These are phyloP conservation scores for Watsonalla cultraria DNA, from an alignment of 2,888 invertebrate genomes.

Conservation along the genomic window DNA sequence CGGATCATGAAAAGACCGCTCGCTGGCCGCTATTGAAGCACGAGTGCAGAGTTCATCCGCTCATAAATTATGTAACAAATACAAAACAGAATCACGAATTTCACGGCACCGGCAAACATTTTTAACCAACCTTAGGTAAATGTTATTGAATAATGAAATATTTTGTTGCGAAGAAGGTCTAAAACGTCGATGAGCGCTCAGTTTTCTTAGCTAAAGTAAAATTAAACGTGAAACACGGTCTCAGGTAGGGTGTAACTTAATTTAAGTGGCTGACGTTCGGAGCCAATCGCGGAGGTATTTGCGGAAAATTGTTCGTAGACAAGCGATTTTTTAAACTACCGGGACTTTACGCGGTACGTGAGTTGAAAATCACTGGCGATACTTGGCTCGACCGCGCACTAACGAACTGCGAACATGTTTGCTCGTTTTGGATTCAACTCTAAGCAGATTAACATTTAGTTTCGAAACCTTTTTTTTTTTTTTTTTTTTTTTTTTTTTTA, in stretches of 20 bases:
- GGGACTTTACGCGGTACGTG: slow-evolving; percentile 40
- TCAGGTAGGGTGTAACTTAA: slow-evolving; percentile 56
- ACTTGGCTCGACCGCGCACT: slow-evolving; percentile 26
- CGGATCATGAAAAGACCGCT: slow-evolving; percentile 41
- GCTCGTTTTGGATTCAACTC: slow-evolving; percentile 1
- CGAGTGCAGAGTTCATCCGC: slow-evolving; percentile 49
- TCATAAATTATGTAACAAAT: slow-evolving; percentile 58
- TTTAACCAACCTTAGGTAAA: slow-evolving; percentile 27
- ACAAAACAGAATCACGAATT: slow-evolving; percentile 41
- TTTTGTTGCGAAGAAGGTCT: slow-evolving; percentile 10
- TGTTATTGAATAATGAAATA: slow-evolving; percentile 19
- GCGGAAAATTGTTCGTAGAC: slow-evolving; percentile 53
- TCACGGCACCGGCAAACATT: slow-evolving; percentile 21
- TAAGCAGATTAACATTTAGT: slow-evolving; percentile 2
- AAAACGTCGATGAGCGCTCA: slow-evolving; percentile 6
- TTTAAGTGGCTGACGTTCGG: slow-evolving; percentile 46
- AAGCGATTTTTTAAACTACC: slow-evolving; percentile 49
- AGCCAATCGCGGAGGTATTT: slow-evolving; percentile 50
- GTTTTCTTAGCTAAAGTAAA: slow-evolving; percentile 15
- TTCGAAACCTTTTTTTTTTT: no score
- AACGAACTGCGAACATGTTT: slow-evolving; percentile 20
- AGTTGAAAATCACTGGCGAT: slow-evolving; percentile 41
- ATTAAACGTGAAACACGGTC: slow-evolving; percentile 36
- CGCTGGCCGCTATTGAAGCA: slow-evolving; percentile 44
- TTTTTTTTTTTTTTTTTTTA: no score